These are phyloP conservation scores for Ctenochaetus hawaiiensis DNA, from an alignment of 2,797 vertebrate genomes.

Conservation along the genomic window DNA sequence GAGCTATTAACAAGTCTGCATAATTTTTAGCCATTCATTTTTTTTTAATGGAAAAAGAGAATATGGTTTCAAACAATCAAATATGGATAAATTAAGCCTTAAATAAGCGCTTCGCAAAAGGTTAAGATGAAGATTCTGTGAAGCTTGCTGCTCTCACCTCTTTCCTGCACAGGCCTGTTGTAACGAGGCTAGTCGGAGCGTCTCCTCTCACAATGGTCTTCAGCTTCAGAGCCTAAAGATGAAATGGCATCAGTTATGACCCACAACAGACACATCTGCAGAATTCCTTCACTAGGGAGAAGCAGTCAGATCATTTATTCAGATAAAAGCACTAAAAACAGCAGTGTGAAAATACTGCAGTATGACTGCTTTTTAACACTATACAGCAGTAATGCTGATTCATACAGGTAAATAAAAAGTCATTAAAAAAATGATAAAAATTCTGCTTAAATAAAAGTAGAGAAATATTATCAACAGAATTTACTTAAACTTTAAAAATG, in stretches of 20 bases:
- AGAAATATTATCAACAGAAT: not conserved
- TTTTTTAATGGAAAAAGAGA: no score
- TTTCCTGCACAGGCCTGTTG: constrained; percentile 93
- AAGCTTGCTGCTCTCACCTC: constrained; percentile 87
- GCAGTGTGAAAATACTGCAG: not conserved
- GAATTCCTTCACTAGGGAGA: not conserved
- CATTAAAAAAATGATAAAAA: not conserved
- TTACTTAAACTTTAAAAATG: not conserved
- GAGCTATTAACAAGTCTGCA: no score
- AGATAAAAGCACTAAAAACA: not conserved
- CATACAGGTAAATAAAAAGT: not conserved
- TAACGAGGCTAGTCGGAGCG: constrained; percentile 91
- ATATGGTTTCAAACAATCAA: no score
- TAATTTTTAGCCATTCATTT: no score
- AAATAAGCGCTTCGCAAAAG: no score
- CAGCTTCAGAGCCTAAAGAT: constrained; percentile 92
- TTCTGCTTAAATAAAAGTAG: not conserved
- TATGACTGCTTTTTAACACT: not conserved
- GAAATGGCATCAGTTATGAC: constrained; percentile 15
- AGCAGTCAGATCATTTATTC: constrained; percentile 14
- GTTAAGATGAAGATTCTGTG: no score
- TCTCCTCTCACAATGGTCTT: constrained; percentile 97
- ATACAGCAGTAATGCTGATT: not conserved
- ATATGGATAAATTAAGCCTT: no score
- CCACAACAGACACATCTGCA: constrained; percentile 1